Evolutionary conservation across 2,113 vertebrate species (phyloP), one percentile per base, ranked within the genome.

Genomic region (Condylura cristata): DNA sequence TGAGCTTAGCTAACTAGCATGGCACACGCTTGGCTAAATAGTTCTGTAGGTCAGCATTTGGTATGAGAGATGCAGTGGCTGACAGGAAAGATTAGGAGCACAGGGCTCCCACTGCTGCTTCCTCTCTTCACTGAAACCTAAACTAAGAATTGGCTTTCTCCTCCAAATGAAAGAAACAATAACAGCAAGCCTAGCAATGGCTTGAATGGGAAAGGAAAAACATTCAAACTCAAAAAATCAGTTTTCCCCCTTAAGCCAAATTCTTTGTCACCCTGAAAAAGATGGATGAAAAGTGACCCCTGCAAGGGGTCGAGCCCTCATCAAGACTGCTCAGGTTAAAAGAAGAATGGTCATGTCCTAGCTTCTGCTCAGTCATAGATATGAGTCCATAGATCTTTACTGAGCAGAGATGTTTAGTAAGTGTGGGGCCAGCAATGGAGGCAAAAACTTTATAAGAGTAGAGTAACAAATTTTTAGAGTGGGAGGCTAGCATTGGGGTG

Each of bases 1-100:
- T 65, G 24, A 89, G 44, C 79, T 81, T 72, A 79, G 53, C 79
- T 94, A 82, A 83, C 17, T 68, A 91, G 61, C 34, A 34, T n/a
- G 48, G 74, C 66, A 93, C 8, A 58, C 13, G 26, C 34, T 61
- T 78, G 68, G 32, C 44, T 89, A 41, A n/a, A 30, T 12, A 18
- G 63, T 65, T 93, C 81, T 58, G 22, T 16, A 8, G 56, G 75
- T 41, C 46, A 78, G 32, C 11, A 30, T 61, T 92, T 91, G 66
- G 53, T 65, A 60, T 4, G 16, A 78, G 44, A 89, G 46, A 61
- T 11, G 37, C 78, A 68, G 39, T 41, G 26, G 86, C n/a, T 71
- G 32, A 60, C 61, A 30, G 75, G 56, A 92, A 75, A 91, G 74
- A 65, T 80, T 66, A 41, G 48, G 53, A 61, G 28, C 72, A 56